phyloP scores from a whole-genome alignment of 2,888 invertebrate species.

The Eucriotettix oculatus region DNA sequence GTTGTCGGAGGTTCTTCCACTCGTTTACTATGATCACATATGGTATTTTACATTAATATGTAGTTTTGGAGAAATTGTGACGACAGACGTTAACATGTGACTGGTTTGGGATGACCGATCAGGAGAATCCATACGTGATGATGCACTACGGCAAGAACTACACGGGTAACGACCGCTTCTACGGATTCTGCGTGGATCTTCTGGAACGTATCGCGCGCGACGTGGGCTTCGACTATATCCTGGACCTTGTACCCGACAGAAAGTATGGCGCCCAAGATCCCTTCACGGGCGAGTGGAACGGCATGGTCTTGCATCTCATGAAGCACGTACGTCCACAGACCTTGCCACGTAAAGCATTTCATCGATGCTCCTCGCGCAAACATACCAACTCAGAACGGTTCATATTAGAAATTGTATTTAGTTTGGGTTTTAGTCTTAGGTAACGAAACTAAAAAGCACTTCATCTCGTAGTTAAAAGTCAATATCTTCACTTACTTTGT shows the following conservation, averaged over 20 bases:
- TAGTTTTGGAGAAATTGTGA: too few species aligned
- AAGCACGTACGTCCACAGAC: slow-evolving; percentile 39
- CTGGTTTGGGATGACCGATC: slow-evolving; percentile 4
- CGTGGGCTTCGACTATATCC: slow-evolving; percentile 52
- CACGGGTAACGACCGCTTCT: slow-evolving; percentile 57
- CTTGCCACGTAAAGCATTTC: not conserved
- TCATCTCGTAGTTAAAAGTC: too few species aligned
- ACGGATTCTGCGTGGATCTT: slow-evolving; percentile 65
- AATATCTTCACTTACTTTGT: too few species aligned
- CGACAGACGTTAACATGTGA: too few species aligned
- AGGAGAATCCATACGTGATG: slow-evolving; percentile 63
- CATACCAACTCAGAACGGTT: too few species aligned
- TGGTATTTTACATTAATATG: too few species aligned
- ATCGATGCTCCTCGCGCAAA: too few species aligned
- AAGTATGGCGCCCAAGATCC: slow-evolving; percentile 47
- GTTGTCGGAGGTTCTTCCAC: too few species aligned
- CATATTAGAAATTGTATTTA: too few species aligned
- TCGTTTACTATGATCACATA: too few species aligned
- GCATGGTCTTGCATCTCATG: slow-evolving; percentile 52
- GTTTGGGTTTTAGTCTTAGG: too few species aligned
- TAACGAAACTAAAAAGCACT: too few species aligned
- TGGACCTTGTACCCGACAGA: slow-evolving; percentile 51
- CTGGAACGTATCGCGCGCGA: slow-evolving; percentile 46
- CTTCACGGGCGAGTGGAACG: slow-evolving; percentile 45
- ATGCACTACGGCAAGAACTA: slow-evolving; percentile 50